Percentiles rank a stretch among this genome's conserved stretches.
These are phyloP conservation scores for Muschampia staudingeri DNA, from an alignment of 2,888 invertebrate species.

Conservation along the genomic window DNA sequence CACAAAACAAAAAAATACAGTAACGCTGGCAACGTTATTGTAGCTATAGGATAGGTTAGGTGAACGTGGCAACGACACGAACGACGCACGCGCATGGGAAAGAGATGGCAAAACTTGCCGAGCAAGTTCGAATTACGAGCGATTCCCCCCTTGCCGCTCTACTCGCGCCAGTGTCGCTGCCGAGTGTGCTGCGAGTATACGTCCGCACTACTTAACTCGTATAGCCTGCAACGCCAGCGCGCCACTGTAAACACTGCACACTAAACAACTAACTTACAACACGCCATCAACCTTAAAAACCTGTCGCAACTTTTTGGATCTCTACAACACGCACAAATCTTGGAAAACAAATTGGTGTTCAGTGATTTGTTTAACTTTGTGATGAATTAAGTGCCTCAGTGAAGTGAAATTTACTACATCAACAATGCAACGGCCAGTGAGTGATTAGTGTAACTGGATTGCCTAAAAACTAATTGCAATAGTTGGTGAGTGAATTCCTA, in stretches of 20 bases:
- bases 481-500: constrained; percentile 77
- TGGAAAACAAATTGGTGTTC: constrained; percentile 80
- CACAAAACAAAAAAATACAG: constrained; percentile 85
- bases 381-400: constrained; percentile 75
- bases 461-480: constrained; percentile 74
- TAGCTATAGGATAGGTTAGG: constrained; percentile 77
- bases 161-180: constrained; percentile 83
- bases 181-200: constrained; percentile 81
- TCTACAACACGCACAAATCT: constrained; percentile 74
- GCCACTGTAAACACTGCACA: constrained; percentile 75
- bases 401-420: constrained; percentile 50
- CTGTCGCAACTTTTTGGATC: constrained; percentile 84
- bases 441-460: constrained; percentile 81
- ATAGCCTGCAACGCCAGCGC: constrained; percentile 32
- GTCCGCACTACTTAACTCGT: constrained; percentile 66
- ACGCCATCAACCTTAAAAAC: constrained; percentile 83
- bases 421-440: constrained; percentile 67
- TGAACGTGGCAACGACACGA: constrained; percentile 87
- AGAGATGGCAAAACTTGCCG: constrained; percentile 84
- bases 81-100: constrained; percentile 87
- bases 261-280: constrained; percentile 73
- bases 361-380: constrained; percentile 76
- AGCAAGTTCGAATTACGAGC: constrained; percentile 81
- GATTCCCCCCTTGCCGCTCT: constrained; percentile 73
- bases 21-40: constrained; percentile 80